A percentile compares a stretch with the other conserved stretches of the same genome.
These are phyloP conservation scores for Malachius bipustulatus DNA, from an alignment of 2,888 invertebrate genomes.

Conservation along the genomic window DNA sequence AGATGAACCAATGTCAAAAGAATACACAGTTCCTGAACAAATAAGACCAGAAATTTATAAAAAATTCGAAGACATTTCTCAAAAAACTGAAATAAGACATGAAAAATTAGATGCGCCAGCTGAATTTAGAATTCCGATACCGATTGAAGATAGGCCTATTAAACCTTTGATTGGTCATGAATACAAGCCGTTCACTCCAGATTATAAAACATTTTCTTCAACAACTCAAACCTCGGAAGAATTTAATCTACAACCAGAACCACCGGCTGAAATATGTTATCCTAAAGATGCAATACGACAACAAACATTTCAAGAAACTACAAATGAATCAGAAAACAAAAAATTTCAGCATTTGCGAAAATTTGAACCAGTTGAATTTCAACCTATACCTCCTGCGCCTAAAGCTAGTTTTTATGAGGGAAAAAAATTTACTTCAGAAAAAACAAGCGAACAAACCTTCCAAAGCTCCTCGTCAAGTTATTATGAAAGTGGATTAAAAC, in stretches of 20 bases:
- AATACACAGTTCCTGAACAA: conserved; percentile 27
- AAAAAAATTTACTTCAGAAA: conserved; percentile 21
- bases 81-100: background rate
- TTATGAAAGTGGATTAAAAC: conserved; percentile 5
- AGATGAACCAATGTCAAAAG: conserved; percentile 36
- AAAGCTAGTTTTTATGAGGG: conserved; percentile 12
- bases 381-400: background rate
- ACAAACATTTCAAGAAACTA: conserved; percentile 12
- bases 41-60: conserved; percentile 35
- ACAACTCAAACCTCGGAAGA: conserved; percentile 31
- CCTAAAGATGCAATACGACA: conserved; percentile 17
- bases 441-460: conserved; percentile 21
- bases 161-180: background rate
- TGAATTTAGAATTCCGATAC: background rate
- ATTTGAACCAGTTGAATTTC: background rate
- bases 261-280: conserved; percentile 58
- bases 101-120: background rate
- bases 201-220: conserved; percentile 17
- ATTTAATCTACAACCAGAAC: conserved; percentile 50
- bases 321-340: conserved; percentile 19
- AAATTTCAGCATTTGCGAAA: conserved; percentile 1
- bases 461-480: conserved; percentile 23
- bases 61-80: conserved; percentile 33
- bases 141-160: background rate
- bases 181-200: conserved; percentile 16